Evolutionary conservation across 2,888 invertebrate species (phyloP), one percentile per base, ranked within the genome.

Genomic region (Deilephila elpenor): DNA sequence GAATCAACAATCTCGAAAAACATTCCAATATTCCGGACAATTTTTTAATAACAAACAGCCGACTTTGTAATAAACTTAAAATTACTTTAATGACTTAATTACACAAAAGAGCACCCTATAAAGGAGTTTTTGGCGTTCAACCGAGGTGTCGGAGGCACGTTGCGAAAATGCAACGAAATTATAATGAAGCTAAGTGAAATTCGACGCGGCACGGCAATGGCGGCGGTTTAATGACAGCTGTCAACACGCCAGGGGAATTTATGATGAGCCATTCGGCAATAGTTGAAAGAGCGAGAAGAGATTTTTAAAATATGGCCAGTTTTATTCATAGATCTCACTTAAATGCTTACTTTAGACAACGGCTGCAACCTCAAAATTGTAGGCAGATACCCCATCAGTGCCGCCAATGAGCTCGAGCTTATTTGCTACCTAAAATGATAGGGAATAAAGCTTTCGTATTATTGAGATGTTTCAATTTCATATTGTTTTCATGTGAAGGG

Each of bases 121-220:
- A 72, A 71, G 72, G 56, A 56, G 20, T 72, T 62, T 76, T 78
- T 79, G 75, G 72, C 77, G 77, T 79, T 77, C 78, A 76, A 78
- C 82, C 78, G 83, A 89, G 89, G 93, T 93, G 93, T 91, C 86
- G 87, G 79, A 88, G 86, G 91, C 93, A 93, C 93, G 93, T 93
- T 86, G 90, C 74, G 81, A 84, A 89, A 90, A 92, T 90, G 87
- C 89, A 88, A 91, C 90, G 87, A 93, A 94, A 93, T 93, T 93
- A 93, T 92, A 90, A 92, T 88, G 89, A 86, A 88, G 86, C 86
- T 91, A 91, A 91, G 91, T 91, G 90, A 91, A 91, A 91, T 88
- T 87, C 83, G 74, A 76, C 82, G 82, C 82, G 84, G 82, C 82
- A 82, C 25, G 61, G 56, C 34, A 67, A 37, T 72, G 71, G 37